A percentile compares a stretch with the other conserved stretches of the same genome.
Conservation (phyloP, 2,797 vertebrate species). For the Erpetoichthys calabaricus region DNA sequence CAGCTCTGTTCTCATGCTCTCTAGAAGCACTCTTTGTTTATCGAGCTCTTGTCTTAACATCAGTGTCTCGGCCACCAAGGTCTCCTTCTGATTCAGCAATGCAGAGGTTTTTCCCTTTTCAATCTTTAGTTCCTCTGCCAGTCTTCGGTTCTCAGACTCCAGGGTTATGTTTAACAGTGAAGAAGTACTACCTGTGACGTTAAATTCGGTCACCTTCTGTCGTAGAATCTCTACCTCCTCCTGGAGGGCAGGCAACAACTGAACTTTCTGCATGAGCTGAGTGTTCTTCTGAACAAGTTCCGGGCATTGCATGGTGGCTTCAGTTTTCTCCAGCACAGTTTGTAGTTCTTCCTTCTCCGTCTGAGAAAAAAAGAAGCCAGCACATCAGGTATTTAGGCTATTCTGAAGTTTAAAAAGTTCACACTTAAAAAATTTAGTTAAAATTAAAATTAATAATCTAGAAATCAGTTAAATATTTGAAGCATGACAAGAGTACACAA, state of each 20-base stretch:
- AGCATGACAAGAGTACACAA: too few relatives aligned
- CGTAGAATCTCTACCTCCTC: slow-evolving; percentile 55
- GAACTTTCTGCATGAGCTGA: slow-evolving; percentile 51
- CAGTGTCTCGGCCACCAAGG: slow-evolving; percentile 2
- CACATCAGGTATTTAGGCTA: too few relatives aligned
- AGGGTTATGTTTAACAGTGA: slow-evolving; percentile 3
- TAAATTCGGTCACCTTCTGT: slow-evolving; percentile 39
- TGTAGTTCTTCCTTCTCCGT: slow-evolving; percentile 66
- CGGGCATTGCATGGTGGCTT: slow-evolving; percentile 24
- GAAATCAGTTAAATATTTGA: too few relatives aligned
- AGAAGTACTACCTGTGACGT: slow-evolving; percentile 21
- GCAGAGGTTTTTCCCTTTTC: background rate
- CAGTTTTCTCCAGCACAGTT: slow-evolving; percentile 29
- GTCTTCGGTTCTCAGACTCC: slow-evolving; percentile 2
- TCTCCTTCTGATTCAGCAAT: slow-evolving; percentile 25
- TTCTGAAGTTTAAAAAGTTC: too few relatives aligned
- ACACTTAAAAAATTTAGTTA: too few relatives aligned
- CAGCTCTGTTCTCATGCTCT: slow-evolving; percentile 22
- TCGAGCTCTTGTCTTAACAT: background rate
- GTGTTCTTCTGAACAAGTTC: slow-evolving; percentile 49
- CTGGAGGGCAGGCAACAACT: slow-evolving; percentile 45
- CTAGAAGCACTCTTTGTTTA: slow-evolving; percentile 20
- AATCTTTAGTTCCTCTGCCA: background rate
- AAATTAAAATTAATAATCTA: too few relatives aligned
- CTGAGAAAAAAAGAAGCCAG: slow-evolving; percentile 29